phyloP scores from a whole-genome alignment of 1,140 invertebrate species.

The Andricus grossulariae region DNA sequence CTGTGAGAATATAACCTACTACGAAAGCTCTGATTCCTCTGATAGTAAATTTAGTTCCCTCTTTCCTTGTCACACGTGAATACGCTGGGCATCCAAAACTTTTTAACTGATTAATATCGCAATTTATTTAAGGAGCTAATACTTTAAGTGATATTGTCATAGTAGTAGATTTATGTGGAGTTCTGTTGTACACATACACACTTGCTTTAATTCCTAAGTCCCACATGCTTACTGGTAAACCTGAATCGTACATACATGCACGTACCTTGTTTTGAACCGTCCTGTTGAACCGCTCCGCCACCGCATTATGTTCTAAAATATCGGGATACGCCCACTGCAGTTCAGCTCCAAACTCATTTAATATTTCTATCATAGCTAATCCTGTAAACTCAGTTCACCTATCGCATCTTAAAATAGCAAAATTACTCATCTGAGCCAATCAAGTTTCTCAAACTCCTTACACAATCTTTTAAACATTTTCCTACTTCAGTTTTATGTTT shows the following conservation, averaged over 20 bases:
- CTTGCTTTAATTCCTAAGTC: conserved; percentile 15
- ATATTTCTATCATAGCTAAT: neutral
- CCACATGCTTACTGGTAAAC: conserved; percentile 52
- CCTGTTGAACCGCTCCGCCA: conserved; percentile 59
- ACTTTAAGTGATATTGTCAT: too few relatives aligned
- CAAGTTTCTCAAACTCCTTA: neutral
- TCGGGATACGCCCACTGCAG: conserved; percentile 35
- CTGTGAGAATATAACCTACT: too few relatives aligned
- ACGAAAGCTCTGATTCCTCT: too few relatives aligned
- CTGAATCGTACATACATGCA: conserved; percentile 41
- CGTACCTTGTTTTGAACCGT: conserved; percentile 35
- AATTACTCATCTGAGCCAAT: neutral
- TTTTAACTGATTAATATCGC: too few relatives aligned
- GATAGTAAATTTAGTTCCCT: too few relatives aligned
- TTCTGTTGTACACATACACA: too few relatives aligned
- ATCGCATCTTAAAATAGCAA: neutral
- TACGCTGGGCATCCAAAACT: too few relatives aligned
- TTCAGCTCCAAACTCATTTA: neutral
- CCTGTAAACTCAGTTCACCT: neutral
- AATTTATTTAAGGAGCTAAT: too few relatives aligned
- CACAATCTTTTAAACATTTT: neutral
- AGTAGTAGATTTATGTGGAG: too few relatives aligned
- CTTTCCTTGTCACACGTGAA: too few relatives aligned
- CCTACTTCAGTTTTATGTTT: neutral
- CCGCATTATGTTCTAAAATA: conserved; percentile 58